Evolutionary conservation across 2,888 invertebrate species (phyloP).

Genomic region (Caenorhabditis sp.): DNA sequence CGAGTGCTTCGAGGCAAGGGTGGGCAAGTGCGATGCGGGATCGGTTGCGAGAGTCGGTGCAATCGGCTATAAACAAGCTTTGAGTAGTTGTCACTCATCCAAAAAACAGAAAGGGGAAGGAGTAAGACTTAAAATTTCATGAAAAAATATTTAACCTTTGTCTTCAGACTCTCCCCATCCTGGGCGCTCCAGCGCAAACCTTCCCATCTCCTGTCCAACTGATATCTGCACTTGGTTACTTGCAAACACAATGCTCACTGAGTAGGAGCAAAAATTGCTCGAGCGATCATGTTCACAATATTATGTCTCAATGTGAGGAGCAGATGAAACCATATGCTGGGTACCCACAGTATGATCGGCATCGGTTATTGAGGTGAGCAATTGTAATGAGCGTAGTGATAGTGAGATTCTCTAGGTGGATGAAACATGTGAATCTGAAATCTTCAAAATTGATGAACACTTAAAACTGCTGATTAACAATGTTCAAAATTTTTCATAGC

Average conservation of each 20-base stretch:
- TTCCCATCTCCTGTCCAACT: constrained; percentile 61
- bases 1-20: constrained; percentile 69
- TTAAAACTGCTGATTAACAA: no score
- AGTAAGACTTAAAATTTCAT: background rate
- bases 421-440: no score
- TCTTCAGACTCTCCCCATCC: constrained; percentile 52
- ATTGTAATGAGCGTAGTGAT: no score
- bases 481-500: no score
- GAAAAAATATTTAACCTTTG: background rate
- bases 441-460: no score
- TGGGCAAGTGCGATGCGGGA: constrained; percentile 68
- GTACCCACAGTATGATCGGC: constrained; percentile 66
- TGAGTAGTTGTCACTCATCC: constrained; percentile 49
- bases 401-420: no score
- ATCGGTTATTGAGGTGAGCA: constrained; percentile 67
- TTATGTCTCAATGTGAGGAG: constrained; percentile 71
- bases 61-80: constrained; percentile 60
- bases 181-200: constrained; percentile 45
- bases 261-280: constrained; percentile 73
- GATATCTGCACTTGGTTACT: constrained; percentile 67
- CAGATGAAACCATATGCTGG: constrained; percentile 70
- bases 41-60: constrained; percentile 67
- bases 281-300: constrained; percentile 72
- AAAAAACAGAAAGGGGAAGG: constrained; percentile 61
- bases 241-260: constrained; percentile 73